A percentile compares a stretch with the other conserved stretches of the same genome.
Conservation (phyloP, 2,113 vertebrate species). For the Dolichotis patagonum region DNA sequence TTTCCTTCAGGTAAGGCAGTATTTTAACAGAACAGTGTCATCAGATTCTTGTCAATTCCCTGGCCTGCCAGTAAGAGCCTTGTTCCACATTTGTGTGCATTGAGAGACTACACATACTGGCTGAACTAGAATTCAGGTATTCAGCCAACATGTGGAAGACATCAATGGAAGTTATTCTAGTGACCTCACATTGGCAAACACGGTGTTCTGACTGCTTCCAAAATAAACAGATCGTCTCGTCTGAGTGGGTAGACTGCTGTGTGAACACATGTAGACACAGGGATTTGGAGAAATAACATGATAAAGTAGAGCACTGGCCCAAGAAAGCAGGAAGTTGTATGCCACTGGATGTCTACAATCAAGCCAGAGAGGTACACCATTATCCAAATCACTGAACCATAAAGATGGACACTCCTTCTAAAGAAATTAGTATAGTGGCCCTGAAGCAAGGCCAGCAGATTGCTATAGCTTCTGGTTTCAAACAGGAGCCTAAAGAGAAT, state of each 20-base stretch:
- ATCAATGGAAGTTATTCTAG: slow-evolving; percentile 39
- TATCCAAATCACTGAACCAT: background rate
- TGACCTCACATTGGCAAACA: slow-evolving; percentile 67
- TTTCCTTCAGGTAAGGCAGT: slow-evolving; percentile 38
- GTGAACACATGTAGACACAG: background rate
- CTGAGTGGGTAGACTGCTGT: background rate
- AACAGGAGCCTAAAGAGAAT: too few species aligned
- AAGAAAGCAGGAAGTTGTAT: background rate
- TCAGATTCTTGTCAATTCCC: background rate
- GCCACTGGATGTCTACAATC: background rate
- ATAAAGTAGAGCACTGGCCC: background rate
- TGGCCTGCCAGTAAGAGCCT: slow-evolving; percentile 27
- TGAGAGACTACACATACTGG: background rate
- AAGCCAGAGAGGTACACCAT: background rate
- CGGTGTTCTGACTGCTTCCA: slow-evolving; percentile 6
- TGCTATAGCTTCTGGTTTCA: too few species aligned
- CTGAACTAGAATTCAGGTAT: slow-evolving; percentile 58
- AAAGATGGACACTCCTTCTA: background rate
- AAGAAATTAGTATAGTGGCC: too few species aligned
- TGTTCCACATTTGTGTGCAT: background rate
- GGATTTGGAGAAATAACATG: slow-evolving; percentile 3
- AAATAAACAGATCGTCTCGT: slow-evolving; percentile 52
- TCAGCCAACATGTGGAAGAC: slow-evolving; percentile 56
- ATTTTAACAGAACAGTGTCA: background rate
- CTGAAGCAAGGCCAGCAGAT: too few species aligned